Evolutionary conservation across 2,888 invertebrate species (phyloP).

Genomic region (Lepidonotus clava): DNA sequence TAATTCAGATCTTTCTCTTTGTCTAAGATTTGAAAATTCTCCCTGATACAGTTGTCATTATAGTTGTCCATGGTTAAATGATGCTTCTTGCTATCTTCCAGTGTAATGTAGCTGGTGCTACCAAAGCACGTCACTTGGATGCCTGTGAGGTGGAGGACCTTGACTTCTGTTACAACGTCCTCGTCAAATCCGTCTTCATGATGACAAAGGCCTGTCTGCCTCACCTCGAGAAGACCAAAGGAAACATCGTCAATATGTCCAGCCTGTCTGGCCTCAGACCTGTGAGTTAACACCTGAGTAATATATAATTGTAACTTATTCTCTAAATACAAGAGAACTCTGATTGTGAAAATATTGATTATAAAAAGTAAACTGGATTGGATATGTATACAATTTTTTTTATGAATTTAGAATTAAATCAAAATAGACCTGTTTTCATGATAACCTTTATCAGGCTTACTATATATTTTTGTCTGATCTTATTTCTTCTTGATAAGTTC

Average conservation of each 20-base stretch:
- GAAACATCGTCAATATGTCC: constrained; percentile 40
- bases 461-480: not conserved
- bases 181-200: constrained; percentile 47
- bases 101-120: constrained; percentile 37
- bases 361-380: too few species aligned
- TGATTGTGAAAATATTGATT: too few species aligned
- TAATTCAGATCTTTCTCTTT: too few species aligned
- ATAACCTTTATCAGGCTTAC: too few species aligned
- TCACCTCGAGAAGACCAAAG: constrained; percentile 52
- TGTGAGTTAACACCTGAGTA: not conserved
- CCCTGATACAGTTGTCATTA: too few species aligned
- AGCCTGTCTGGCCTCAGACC: constrained; percentile 46
- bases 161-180: constrained; percentile 49
- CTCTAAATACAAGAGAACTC: too few species aligned
- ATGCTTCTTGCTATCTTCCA: not conserved
- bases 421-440: too few species aligned
- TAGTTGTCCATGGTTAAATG: too few species aligned
- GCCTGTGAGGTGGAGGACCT: constrained; percentile 42
- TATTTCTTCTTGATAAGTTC: too few species aligned
- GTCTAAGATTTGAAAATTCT: too few species aligned
- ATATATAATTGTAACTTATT: not conserved
- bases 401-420: too few species aligned
- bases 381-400: too few species aligned
- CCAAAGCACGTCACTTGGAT: not conserved
- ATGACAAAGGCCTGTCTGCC: constrained; percentile 44